Base-by-base conservation (phyloP, 23 tunicate species). In the Botrylloides violaceus region DNA sequence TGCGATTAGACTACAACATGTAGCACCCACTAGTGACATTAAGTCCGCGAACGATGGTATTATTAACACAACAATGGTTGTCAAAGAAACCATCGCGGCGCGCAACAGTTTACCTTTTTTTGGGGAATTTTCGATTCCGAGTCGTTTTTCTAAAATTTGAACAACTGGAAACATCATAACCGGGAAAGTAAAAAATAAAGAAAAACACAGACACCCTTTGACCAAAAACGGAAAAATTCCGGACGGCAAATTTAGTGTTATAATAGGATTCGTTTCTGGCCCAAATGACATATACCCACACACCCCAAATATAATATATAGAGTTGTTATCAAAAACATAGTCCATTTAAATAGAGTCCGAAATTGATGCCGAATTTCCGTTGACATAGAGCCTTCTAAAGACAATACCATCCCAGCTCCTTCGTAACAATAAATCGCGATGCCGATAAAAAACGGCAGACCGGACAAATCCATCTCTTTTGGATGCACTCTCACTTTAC, bases 231-330 rank as follows among this genome's bases (percentile, higher is more conserved):
- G 98, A 77, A 93, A 84, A 5, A 86, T 58, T 33, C 98, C 98
- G 66, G 81, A n/a, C 33, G 98, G 98, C n/a, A 93, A 73, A 61
- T 93, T 93, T 20, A 93, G 59, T 56, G 98, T 93, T 30, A 93
- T 93, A 1, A 93, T 93, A 0, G 78, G 78, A 58, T 93, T 81
- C 35, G 98, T 93, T 33, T 81, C 98, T 36, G 87, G 77, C 33
- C 98, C 98, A 61, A 93, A 93, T 1, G 98, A 93, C 97, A 93
- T 39, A 68, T 93, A 93, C 28, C 98, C 98, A 58, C 98, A 93
- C 12, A 93, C 95, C 32, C 98, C 98, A 77, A 93, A 93, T 30
- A 93, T 61, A 65, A 93, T 81, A 48, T 93, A 93, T 4, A 93
- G 73, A 0, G 98, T 73, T 50, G 98, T 85, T 19, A 93, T 93